Base-by-base conservation (phyloP, 2,888 invertebrate species). In the Eulithis prunata region DNA sequence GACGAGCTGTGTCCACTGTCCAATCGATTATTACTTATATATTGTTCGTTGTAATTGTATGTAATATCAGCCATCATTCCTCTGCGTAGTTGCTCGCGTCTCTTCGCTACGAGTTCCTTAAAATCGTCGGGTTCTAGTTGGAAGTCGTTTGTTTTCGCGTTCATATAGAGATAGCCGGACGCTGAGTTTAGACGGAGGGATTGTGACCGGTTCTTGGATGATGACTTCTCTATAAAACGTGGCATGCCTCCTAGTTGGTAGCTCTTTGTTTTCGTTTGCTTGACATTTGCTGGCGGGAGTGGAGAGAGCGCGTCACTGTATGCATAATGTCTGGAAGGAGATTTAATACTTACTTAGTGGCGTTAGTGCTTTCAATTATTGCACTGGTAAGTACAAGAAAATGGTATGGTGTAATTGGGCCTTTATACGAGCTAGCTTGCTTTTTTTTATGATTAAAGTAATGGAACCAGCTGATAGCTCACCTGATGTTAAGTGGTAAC, bases 91-190 rank as follows among this genome's bases (percentile, higher is more conserved):
- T 93, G 93, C 55, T 92, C 91, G 0, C 92, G 82, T 62, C 93
- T 72, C 56, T 91, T 92, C 0, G 91, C 84, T 1, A 93, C 90
- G 32, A 93, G 87, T 62, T 93, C 93, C 57, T 89, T 84, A 68
- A 93, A 92, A 62, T 93, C 93, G 13, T 91, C 90, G 0, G 93
- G 88, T 56, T 93, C 91, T 49, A 93, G 71, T 75, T 91, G 89
- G 78, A 93, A 93, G 57, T 93, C 93, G 74, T 92, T 91, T 2
- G 85, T 78, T 59, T 85, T 90, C 0, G 93, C 93, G 80, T 93
- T 93, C 93, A 93, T 93, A 70, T 91, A 93, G 1, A 93, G 77
- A 71, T 93, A 91, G 0, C 93, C 93, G 0, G 93, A 93, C 0
- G 93, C 93, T 0, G 93, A 93, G 75, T 93, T 93, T 0, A 93